These are phyloP conservation scores for Calameuta filiformis DNA, from an alignment of 2,888 invertebrate genomes.

Conservation along the genomic window DNA sequence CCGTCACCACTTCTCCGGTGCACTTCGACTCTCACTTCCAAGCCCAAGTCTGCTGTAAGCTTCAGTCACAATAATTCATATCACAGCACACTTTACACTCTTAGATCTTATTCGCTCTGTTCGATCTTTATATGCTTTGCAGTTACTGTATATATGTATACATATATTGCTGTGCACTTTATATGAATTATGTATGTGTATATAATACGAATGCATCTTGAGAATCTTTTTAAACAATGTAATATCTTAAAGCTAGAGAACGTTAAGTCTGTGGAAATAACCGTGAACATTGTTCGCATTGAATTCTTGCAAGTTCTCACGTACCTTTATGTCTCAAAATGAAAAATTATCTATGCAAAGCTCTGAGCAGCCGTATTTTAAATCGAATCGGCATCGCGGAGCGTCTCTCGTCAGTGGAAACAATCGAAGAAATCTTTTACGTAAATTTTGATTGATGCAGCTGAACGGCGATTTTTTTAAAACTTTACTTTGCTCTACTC, in stretches of 20 bases:
- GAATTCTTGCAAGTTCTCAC: not conserved
- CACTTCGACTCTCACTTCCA: conserved; percentile 58
- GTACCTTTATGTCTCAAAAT: not conserved
- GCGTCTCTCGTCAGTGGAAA: not conserved
- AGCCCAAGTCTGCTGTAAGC: conserved; percentile 64
- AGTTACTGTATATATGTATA: not conserved
- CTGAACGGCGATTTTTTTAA: not conserved
- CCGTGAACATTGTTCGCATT: not conserved
- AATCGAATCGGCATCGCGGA: not conserved
- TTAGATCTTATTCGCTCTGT: not conserved
- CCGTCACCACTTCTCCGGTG: conserved; percentile 59
- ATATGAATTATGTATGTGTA: too few species aligned
- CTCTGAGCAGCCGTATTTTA: not conserved
- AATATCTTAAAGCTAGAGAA: not conserved
- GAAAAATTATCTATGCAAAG: not conserved
- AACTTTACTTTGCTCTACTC: not conserved
- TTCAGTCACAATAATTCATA: conserved; percentile 45
- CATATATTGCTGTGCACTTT: too few species aligned
- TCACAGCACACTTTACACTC: conserved; percentile 39
- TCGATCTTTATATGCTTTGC: not conserved
- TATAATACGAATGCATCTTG: not conserved
- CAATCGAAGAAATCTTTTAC: not conserved
- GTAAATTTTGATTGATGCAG: not conserved
- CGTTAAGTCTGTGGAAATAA: not conserved
- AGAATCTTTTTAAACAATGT: not conserved